These are phyloP conservation scores for Hydropsyche tenuis DNA, from an alignment of 1,140 invertebrate species.

Conservation along the genomic window DNA sequence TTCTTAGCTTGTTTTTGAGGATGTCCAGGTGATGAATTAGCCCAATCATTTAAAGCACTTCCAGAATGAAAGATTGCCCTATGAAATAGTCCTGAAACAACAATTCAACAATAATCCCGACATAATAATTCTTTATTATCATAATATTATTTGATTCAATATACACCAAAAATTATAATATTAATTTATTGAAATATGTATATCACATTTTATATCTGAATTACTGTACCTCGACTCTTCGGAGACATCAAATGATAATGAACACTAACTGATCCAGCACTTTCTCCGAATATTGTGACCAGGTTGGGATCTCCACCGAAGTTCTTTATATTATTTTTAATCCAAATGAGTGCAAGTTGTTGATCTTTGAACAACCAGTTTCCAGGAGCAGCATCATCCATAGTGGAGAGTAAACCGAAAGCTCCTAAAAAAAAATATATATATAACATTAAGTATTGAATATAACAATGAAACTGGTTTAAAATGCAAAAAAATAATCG, in stretches of 20 bases:
- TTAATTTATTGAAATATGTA: neutral
- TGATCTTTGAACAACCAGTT: slow-evolving; percentile 70
- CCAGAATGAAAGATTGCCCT: slow-evolving; percentile 66
- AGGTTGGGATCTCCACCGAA: slow-evolving; percentile 59
- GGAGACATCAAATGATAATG: slow-evolving; percentile 60
- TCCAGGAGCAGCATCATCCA: slow-evolving; percentile 56
- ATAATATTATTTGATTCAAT: neutral
- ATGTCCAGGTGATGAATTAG: slow-evolving; percentile 61
- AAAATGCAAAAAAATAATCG: no score
- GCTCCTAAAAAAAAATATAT: slow-evolving; percentile 33
- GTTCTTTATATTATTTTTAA: slow-evolving; percentile 53
- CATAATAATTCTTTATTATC: no score
- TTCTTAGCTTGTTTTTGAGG: slow-evolving; percentile 54
- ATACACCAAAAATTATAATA: neutral
- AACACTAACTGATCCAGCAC: slow-evolving; percentile 62
- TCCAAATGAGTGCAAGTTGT: slow-evolving; percentile 60
- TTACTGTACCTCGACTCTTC: slow-evolving; percentile 52
- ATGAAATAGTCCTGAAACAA: slow-evolving; percentile 60
- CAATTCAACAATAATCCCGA: no score
- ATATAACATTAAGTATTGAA: no score
- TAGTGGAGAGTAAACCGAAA: slow-evolving; percentile 55
- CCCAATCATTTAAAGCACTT: slow-evolving; percentile 67
- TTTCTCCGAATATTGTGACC: slow-evolving; percentile 68
- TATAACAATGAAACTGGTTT: no score
- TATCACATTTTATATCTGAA: slow-evolving; percentile 10